Percentiles rank a stretch among this genome's conserved stretches.
Evolutionary conservation across 2,797 vertebrate genomes (phyloP).

Genomic region (Pseudopleuronectes americanus): DNA sequence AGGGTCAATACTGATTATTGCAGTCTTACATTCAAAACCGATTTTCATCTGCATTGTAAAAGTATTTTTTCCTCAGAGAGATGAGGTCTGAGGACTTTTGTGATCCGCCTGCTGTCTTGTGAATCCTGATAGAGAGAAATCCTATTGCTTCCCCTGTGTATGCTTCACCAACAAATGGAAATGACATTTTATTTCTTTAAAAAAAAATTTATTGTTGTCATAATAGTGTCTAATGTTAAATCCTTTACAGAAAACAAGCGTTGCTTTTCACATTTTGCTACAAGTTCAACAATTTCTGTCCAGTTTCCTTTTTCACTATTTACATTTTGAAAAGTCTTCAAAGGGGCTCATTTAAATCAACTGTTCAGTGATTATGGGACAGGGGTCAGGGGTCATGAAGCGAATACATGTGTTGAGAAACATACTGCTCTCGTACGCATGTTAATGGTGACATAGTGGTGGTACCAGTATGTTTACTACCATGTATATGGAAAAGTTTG

Average conservation of each 20-base stretch:
- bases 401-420: no score
- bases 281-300: slow-evolving; percentile 51
- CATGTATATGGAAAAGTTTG: not conserved
- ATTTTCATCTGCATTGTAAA: not conserved
- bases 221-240: slow-evolving; percentile 69
- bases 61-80: no score
- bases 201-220: slow-evolving; percentile 83
- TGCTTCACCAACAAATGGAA: slow-evolving; percentile 9
- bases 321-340: slow-evolving; percentile 78
- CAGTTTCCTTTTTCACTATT: slow-evolving; percentile 75
- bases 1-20: not conserved
- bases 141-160: not conserved
- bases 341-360: slow-evolving; percentile 44
- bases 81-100: not conserved
- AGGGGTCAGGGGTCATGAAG: no score
- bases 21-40: not conserved
- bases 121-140: no score
- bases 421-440: no score
- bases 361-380: slow-evolving; percentile 37
- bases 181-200: slow-evolving; percentile 49
- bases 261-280: slow-evolving; percentile 74
- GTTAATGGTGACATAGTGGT: not conserved
- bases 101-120: not conserved
- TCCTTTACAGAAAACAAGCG: slow-evolving; percentile 78
- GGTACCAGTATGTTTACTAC: not conserved